Percentiles rank a stretch among this genome's conserved stretches.
Evolutionary conservation across 2,888 invertebrate genomes (phyloP).

Genomic region (Agrotis segetum): DNA sequence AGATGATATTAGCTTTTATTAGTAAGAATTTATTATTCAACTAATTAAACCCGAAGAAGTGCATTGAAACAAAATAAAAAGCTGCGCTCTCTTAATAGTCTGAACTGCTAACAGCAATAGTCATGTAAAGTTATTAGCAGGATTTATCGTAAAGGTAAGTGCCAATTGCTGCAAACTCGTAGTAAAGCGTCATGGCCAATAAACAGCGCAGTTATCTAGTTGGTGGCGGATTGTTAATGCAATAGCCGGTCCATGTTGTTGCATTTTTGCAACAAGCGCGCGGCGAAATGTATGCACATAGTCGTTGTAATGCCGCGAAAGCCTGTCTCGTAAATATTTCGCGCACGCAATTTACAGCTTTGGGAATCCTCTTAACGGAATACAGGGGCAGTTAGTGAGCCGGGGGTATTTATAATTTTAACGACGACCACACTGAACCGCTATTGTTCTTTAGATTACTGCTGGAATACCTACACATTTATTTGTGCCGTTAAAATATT

Average conservation of each 20-base stretch:
- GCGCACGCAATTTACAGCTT: slow-evolving; percentile 88
- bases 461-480: slow-evolving; percentile 61
- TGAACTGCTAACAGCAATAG: slow-evolving; percentile 31
- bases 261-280: slow-evolving; percentile 85
- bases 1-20: slow-evolving; percentile 59
- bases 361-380: slow-evolving; percentile 89
- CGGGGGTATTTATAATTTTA: slow-evolving; percentile 85
- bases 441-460: slow-evolving; percentile 77
- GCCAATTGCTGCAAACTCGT: slow-evolving; percentile 64
- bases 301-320: slow-evolving; percentile 86
- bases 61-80: slow-evolving; percentile 21
- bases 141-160: slow-evolving; percentile 60
- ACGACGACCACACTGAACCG: slow-evolving; percentile 76
- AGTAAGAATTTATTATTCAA: slow-evolving; percentile 45
- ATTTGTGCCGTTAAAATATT: slow-evolving; percentile 32
- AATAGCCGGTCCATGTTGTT: slow-evolving; percentile 71
- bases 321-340: slow-evolving; percentile 90
- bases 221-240: slow-evolving; percentile 73
- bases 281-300: slow-evolving; percentile 83
- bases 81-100: slow-evolving; percentile 11
- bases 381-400: slow-evolving; percentile 88
- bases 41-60: slow-evolving; percentile 23
- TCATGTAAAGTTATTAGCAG: slow-evolving; percentile 54
- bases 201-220: slow-evolving; percentile 76
- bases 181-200: slow-evolving; percentile 71